Base-by-base conservation (phyloP, 2,888 invertebrate species). In the Pogonocherus hispidulus region DNA sequence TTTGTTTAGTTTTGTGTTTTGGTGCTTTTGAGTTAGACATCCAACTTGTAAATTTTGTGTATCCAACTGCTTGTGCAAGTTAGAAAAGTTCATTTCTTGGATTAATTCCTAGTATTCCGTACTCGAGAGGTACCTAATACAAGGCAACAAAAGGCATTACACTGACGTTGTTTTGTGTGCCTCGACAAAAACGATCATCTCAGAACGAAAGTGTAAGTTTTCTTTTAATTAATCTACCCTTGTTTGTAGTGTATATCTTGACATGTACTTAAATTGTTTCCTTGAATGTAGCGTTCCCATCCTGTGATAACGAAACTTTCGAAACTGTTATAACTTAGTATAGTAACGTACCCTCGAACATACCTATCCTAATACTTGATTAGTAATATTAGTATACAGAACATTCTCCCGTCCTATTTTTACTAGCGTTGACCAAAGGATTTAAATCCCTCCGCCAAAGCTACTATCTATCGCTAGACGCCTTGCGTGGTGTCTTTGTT, bases 151-250 rank as follows among this genome's bases (percentile, higher is more conserved):
- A 77, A 80, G 78, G 80, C 78, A 71, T 82, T 82, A 85, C 79
- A 77, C 87, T 88, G 88, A 88, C 88, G 87, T 87, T 88, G 78
- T 88, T 88, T 84, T 88, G 88, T 86, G 88, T 88, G 86, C 88
- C 88, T 86, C 87, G 88, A 83, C 88, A 88, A 84, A 88, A 88
- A 86, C 87, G 88, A 83, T 87, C 88, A 84, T 87, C 88, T 83
- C 88, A 87, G 85, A 86, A 85, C 81, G 87, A 88, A 84, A 85
- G 88, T 81, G 88, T 88, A 83, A 88, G 88, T 87, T 73, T 47
- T 22, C n/a, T 47, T 19, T 47, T 20, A 19, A 18, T 14, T n/a
- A 6, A 41, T 37, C 27, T 14, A 16, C 16, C 2, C 11, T 3
- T 32, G 9, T 51, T 52, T n/a, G 16, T n/a, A n/a, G n/a, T n/a